Conservation (phyloP, 2,888 invertebrate species). For the Drosophila gaucha region DNA sequence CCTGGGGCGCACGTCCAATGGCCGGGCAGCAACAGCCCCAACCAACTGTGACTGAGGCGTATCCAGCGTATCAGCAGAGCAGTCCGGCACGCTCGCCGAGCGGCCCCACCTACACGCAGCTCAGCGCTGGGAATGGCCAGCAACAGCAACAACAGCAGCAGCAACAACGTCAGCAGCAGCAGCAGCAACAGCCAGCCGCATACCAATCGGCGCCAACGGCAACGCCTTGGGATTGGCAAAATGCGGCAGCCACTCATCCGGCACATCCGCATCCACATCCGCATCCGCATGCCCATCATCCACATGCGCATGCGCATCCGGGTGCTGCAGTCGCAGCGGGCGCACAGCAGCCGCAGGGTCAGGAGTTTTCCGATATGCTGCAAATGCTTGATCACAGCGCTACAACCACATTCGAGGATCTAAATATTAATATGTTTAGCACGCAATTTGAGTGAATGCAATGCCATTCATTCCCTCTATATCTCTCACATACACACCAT, state of each 20-base stretch:
- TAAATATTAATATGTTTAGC: constrained; percentile 95
- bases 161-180: constrained; percentile 53
- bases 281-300: constrained; percentile 82
- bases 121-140: constrained; percentile 88
- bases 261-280: constrained; percentile 82
- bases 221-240: constrained; percentile 90
- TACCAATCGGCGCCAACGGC: constrained; percentile 84
- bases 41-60: constrained; percentile 89
- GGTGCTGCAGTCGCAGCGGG: constrained; percentile 85
- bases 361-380: constrained; percentile 95
- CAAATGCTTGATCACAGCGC: constrained; percentile 95
- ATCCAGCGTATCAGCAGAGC: constrained; percentile 88
- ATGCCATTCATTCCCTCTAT: not conserved
- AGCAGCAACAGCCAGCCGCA: constrained; percentile 75
- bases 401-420: constrained; percentile 93
- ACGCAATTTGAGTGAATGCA: constrained; percentile 89
- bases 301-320: constrained; percentile 83
- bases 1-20: constrained; percentile 77
- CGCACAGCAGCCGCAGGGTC: constrained; percentile 87
- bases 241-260: constrained; percentile 83
- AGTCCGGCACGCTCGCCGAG: constrained; percentile 94
- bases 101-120: constrained; percentile 92
- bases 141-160: constrained; percentile 82
- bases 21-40: constrained; percentile 82
- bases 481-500: not conserved